A percentile compares a stretch with the other conserved stretches of the same genome.
Conservation (phyloP, 2,113 vertebrate genomes). For the Oncorhynchus kisutch region DNA sequence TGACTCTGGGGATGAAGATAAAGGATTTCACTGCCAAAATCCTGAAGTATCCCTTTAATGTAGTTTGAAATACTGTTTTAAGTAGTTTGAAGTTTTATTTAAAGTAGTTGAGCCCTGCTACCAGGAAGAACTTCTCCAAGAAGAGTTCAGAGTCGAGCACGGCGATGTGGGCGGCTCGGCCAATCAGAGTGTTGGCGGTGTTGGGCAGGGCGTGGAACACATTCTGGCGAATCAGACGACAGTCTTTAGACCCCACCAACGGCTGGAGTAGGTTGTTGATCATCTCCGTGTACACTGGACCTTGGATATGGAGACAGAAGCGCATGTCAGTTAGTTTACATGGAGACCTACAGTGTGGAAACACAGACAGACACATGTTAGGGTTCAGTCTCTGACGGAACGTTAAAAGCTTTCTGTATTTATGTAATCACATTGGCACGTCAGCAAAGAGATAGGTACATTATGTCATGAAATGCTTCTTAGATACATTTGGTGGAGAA, state of each 20-base stretch:
- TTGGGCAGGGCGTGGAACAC: constrained; percentile 96
- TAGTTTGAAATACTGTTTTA: constrained; percentile 77
- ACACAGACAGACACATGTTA: constrained; percentile 70
- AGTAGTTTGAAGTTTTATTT: constrained; percentile 80
- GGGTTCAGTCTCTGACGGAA: constrained; percentile 71
- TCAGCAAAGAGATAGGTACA: no score
- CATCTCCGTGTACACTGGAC: constrained; percentile 96
- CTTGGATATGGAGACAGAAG: constrained; percentile 59
- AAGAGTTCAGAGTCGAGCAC: constrained; percentile 97
- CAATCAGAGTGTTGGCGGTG: constrained; percentile 95
- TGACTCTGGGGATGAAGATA: no score
- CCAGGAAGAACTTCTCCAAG: constrained; percentile 96
- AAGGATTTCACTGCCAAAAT: neutral
- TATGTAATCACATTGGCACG: neutral
- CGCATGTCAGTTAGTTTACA: neutral
- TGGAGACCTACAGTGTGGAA: constrained; percentile 34
- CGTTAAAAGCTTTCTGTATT: neutral
- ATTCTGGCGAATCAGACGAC: constrained; percentile 89
- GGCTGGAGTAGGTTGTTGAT: constrained; percentile 94
- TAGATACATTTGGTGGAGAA: no score
- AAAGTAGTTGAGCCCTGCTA: constrained; percentile 94
- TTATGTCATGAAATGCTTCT: no score
- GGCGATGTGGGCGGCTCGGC: constrained; percentile 92
- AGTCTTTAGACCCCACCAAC: constrained; percentile 83
- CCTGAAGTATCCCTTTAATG: neutral